Percentiles rank a stretch among this genome's conserved stretches.
These are phyloP conservation scores for Liolophura sinensis DNA, from an alignment of 1,140 invertebrate species.

Conservation along the genomic window DNA sequence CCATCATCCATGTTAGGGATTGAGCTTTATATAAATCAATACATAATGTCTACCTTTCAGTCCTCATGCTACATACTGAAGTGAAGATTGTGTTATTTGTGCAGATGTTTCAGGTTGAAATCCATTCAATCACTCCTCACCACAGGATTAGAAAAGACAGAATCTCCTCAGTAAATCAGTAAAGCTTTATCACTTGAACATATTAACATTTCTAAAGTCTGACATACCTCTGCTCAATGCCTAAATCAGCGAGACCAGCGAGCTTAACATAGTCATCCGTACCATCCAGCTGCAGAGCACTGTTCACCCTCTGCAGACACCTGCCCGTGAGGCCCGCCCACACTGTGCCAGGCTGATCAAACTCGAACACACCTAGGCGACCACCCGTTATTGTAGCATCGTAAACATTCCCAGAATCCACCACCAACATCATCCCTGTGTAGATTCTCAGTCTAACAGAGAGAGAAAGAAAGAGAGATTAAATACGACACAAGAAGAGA, in stretches of 20 bases:
- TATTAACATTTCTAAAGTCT: background rate
- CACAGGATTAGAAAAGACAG: background rate
- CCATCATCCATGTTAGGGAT: too few species aligned
- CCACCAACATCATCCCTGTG: slow-evolving; percentile 15
- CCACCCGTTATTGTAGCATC: slow-evolving; percentile 31
- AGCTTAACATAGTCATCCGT: slow-evolving; percentile 27
- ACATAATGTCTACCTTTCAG: too few species aligned
- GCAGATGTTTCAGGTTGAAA: too few species aligned
- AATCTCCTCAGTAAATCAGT: background rate
- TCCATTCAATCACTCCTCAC: background rate
- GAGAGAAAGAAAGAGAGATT: background rate
- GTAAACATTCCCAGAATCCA: slow-evolving; percentile 32
- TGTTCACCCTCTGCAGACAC: slow-evolving; percentile 28
- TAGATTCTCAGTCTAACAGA: slow-evolving; percentile 25
- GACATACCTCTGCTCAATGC: slow-evolving; percentile 13
- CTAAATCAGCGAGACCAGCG: slow-evolving; percentile 3
- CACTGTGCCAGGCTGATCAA: slow-evolving; percentile 22
- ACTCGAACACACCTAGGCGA: slow-evolving; percentile 31
- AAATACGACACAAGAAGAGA: background rate
- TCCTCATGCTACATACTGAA: too few species aligned
- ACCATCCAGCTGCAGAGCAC: slow-evolving; percentile 30
- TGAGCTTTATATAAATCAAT: too few species aligned
- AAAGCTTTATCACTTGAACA: too few species aligned
- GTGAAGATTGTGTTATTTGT: too few species aligned
- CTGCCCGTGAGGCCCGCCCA: slow-evolving; percentile 29